Base-by-base conservation (phyloP, 2,797 vertebrate species). In the Syncerus caffer region DNA sequence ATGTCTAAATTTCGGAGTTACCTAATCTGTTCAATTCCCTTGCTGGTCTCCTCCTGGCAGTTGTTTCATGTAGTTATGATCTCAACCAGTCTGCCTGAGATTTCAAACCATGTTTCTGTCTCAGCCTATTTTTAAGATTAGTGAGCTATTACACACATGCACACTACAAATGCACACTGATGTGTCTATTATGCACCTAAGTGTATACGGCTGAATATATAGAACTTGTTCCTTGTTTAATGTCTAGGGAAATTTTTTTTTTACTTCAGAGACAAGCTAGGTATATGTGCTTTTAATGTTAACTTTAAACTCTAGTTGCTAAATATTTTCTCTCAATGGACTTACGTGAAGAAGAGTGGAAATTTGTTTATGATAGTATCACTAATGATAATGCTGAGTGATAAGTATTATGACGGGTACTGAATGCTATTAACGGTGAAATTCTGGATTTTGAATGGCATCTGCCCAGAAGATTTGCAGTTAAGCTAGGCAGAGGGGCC, bases 1-100 rank as follows among this genome's bases (percentile, higher is more conserved):
- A 99, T 99, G 98, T 99, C 99, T 99, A 98, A 99, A 99, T 98
- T 99, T 99, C 97, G 98, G 98, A 90, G 93, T 96, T 98, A 97
- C 98, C 96, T 98, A 97, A 98, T 99, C 98, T 98, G 98, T 97
- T 98, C 98, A 98, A 85, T 98, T 98, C 95, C 96, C 89, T 97
- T 53, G 97, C 93, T 89, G 97, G 95, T 89, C 85, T 97, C 76
- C 96, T 98, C 96, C 97, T 97, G 97, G 93, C 89, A 42, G 83
- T 98, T 97, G 93, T 96, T 98, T 98, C 47, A 87, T 95, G 86
- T 84, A 71, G 4, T 98, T 98, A 97, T 62, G 93, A 97, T 98
- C 96, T 96, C 98, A 98, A 97, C 98, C 98, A 96, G 90, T 96
- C 97, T 98, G 98, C 97, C 98, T 98, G 96, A 97, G 98, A 98